Conservation (phyloP, 2,797 vertebrate species). For the Eulemur coronatus region DNA sequence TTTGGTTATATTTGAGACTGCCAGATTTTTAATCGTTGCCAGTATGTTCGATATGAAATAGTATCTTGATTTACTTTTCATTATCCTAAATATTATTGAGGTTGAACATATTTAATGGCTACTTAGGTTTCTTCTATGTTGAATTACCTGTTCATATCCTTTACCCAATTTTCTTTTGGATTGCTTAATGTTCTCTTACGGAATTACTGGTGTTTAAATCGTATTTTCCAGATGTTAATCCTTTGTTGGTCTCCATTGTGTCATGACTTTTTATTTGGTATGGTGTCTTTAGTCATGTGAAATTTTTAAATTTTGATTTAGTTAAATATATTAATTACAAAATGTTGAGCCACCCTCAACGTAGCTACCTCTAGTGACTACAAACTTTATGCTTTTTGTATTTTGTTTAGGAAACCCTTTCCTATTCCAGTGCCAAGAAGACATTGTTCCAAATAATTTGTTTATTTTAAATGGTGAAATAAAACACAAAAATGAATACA, state of each 20-base stretch:
- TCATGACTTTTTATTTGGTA: not conserved
- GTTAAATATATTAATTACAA: not conserved
- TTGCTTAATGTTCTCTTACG: not conserved
- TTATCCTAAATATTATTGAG: not conserved
- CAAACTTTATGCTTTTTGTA: not conserved
- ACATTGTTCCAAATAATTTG: not conserved
- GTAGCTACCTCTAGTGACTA: not conserved
- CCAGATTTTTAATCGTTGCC: not conserved
- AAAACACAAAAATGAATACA: not conserved
- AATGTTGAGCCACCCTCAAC: not conserved
- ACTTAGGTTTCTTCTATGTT: not conserved
- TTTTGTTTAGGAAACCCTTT: slow-evolving; percentile 18
- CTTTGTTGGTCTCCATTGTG: not conserved
- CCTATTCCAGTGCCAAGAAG: not conserved
- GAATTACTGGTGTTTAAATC: not conserved
- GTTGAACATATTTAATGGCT: not conserved
- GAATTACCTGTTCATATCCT: not conserved
- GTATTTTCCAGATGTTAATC: not conserved
- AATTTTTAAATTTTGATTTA: not conserved
- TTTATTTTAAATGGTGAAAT: not conserved
- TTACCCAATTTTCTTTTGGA: not conserved
- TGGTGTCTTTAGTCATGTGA: not conserved
- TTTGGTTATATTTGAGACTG: not conserved
- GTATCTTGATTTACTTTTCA: not conserved
- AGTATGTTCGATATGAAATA: not conserved